Base-by-base conservation (phyloP, 1,140 invertebrate genomes). In the Pinna nobilis region DNA sequence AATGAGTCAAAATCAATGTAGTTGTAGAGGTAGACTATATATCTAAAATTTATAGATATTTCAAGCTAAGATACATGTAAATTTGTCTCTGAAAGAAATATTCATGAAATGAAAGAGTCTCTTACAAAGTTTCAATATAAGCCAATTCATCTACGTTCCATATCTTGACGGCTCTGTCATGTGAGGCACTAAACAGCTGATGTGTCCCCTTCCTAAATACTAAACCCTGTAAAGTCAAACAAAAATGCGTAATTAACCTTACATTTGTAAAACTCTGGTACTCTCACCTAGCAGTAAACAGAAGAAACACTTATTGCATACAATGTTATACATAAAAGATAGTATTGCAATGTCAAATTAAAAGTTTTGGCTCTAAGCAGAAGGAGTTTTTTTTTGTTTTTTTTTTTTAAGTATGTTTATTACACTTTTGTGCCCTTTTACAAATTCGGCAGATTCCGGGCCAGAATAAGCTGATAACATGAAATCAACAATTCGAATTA, bases 101-200 rank as follows among this genome's bases (percentile, higher is more conserved):
- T n/a, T n/a, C n/a, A n/a, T n/a, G n/a, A n/a, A 44, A 44, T 44
- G n/a, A n/a, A 28, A 1, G 33, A 25, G 32, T 18, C 32, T 88
- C 92, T 90, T 90, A 95, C 90, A 99, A 90, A 67, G 96, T 96
- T 91, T 99, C 97, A 9, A 98, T 94, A 90, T 98, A 99, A 11
- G 94, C 93, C 94, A 97, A 96, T 85, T 98, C 97, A 91, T 96
- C 95, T 25, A 98, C 90, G 79, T 95, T 96, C 97, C 97, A 99
- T 33, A 98, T 93, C 83, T 92, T 92, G 0, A 98, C 94, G 35
- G 94, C 94, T 78, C 94, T 91, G 88, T 99, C 98, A 83, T 93
- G 92, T 53, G 92, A 92, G 67, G 88, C 88, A 47, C 96, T 97
- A 84, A 96, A 98, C 41, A 99, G 90, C 28, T 94, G 94, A 89